These are phyloP conservation scores for Drosophila quinaria DNA, from an alignment of 2,888 invertebrate genomes.

Conservation along the genomic window DNA sequence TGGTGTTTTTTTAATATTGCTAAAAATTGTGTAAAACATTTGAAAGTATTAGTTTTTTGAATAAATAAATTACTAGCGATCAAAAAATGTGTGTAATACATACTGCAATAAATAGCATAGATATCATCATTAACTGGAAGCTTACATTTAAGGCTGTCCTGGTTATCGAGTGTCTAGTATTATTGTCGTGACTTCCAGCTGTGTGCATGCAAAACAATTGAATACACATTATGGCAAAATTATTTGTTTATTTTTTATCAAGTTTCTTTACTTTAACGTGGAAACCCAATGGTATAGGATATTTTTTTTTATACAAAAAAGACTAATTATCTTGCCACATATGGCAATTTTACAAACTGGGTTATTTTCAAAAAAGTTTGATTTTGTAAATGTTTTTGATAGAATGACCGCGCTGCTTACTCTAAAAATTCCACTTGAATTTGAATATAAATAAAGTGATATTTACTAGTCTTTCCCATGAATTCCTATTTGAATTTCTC, in stretches of 20 bases:
- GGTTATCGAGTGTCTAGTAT: background rate
- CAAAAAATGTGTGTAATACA: no score
- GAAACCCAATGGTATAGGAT: background rate
- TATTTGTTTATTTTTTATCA: background rate
- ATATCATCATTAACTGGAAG: background rate
- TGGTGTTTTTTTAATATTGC: background rate
- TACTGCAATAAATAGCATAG: no score
- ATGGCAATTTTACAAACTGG: no score
- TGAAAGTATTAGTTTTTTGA: no score
- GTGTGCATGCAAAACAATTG: background rate
- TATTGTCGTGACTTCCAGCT: background rate
- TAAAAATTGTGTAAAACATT: background rate
- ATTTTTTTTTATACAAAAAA: background rate
- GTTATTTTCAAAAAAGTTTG: background rate
- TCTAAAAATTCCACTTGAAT: background rate
- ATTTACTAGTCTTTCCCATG: background rate
- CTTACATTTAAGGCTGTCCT: background rate
- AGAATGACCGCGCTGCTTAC: background rate
- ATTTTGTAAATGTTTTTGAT: background rate
- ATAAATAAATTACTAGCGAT: no score
- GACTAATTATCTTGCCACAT: background rate
- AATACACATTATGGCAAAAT: background rate
- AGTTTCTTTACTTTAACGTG: background rate
- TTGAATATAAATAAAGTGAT: background rate
- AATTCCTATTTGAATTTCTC: background rate